Conservation (phyloP, 2,113 vertebrate genomes). For the Miniopterus natalensis region DNA sequence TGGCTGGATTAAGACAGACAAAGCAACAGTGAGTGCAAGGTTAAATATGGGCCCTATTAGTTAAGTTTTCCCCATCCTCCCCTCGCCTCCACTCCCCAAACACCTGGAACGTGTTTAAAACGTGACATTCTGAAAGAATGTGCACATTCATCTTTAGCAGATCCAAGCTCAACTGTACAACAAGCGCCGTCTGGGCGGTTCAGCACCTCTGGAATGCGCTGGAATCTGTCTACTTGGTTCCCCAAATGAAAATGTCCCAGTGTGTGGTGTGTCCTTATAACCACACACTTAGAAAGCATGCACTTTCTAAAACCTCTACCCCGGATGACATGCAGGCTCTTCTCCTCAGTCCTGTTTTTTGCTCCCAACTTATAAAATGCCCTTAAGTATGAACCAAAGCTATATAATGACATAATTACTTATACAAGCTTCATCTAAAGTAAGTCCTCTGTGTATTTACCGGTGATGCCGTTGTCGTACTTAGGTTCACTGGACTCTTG, state of each 20-base stretch:
- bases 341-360: background rate
- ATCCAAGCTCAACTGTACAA: background rate
- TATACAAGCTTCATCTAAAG: background rate
- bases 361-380: conserved; percentile 10
- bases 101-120: background rate
- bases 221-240: background rate
- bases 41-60: background rate
- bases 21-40: background rate
- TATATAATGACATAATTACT: conserved; percentile 35
- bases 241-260: background rate
- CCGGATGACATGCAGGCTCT: background rate
- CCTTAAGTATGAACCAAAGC: background rate
- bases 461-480: background rate
- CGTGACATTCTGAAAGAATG: background rate
- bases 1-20: background rate
- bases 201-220: background rate
- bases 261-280: background rate
- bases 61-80: background rate
- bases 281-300: too few relatives aligned
- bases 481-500: background rate
- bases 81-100: background rate
- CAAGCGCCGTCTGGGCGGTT: background rate
- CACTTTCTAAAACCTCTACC: background rate
- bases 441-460: background rate
- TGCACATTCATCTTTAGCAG: background rate